These are phyloP conservation scores for Dromaius novaehollandiae DNA, from an alignment of 2,113 vertebrate species.

Conservation along the genomic window DNA sequence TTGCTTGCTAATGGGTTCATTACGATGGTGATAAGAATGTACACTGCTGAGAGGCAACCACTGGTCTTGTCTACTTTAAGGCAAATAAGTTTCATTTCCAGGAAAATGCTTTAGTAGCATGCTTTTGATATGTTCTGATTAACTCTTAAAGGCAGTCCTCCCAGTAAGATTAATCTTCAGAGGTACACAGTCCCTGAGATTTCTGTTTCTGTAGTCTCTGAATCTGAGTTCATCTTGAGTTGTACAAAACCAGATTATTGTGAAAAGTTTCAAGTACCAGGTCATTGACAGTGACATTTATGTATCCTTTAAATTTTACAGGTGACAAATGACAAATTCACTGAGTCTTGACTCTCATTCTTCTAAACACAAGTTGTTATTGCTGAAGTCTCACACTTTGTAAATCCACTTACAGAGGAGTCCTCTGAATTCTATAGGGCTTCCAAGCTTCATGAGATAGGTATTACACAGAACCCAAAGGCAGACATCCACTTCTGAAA, in stretches of 20 bases:
- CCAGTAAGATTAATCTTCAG: not conserved
- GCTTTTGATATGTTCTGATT: not conserved
- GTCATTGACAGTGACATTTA: not conserved
- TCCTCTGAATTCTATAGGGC: not conserved
- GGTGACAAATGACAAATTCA: not conserved
- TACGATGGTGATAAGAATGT: not conserved
- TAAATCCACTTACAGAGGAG: not conserved
- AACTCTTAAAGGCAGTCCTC: not conserved
- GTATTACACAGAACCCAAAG: not conserved
- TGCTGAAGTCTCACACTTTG: not conserved
- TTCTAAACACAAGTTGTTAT: not conserved
- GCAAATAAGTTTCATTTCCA: not conserved
- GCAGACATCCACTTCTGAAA: not conserved
- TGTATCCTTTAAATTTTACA: not conserved
- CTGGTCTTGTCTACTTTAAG: not conserved
- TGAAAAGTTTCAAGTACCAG: not conserved
- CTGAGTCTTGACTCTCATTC: not conserved
- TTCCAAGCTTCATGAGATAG: not conserved
- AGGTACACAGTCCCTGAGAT: not conserved
- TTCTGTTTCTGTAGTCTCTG: not conserved
- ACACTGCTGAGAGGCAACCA: not conserved
- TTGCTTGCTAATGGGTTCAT: constrained; percentile 34
- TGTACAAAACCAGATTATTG: not conserved
- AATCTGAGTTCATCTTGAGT: not conserved
- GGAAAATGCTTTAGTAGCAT: not conserved